Percentiles rank a stretch among this genome's conserved stretches.
Evolutionary conservation across 2,113 vertebrate genomes (phyloP).

Genomic region (Dipodomys spectabilis): DNA sequence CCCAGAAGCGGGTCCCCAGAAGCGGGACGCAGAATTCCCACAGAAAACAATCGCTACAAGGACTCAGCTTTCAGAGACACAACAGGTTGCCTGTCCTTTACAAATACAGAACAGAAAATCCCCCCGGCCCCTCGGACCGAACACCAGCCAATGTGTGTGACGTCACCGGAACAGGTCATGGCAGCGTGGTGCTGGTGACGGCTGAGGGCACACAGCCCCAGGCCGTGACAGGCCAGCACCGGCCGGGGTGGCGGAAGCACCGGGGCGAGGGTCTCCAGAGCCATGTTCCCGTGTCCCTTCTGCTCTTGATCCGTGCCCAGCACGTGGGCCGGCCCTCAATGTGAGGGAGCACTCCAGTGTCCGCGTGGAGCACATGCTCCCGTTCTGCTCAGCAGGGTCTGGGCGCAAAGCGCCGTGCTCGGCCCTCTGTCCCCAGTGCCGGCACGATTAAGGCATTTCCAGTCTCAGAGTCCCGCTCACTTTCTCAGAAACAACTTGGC

Average conservation of each 20-base stretch:
- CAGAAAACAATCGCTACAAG: conserved; percentile 66
- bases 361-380: conserved; percentile 44
- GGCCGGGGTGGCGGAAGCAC: not conserved
- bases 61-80: conserved; percentile 75
- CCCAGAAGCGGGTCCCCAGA: conserved; percentile 73
- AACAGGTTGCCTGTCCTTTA: conserved; percentile 83
- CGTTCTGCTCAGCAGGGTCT: conserved; percentile 17
- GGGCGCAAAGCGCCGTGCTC: not conserved
- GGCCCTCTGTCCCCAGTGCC: conserved; percentile 61
- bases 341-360: conserved; percentile 85
- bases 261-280: conserved; percentile 59
- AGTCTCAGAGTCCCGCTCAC: conserved; percentile 82
- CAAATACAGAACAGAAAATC: conserved; percentile 85
- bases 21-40: conserved; percentile 61
- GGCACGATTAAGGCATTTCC: conserved; percentile 88
- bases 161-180: conserved; percentile 91
- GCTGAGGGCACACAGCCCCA: conserved; percentile 48
- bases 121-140: conserved; percentile 78
- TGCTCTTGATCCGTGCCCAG: conserved; percentile 56
- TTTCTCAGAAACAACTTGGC: conserved; percentile 96
- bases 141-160: conserved; percentile 74
- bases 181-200: conserved; percentile 87
- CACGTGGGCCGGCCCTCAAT: conserved; percentile 84
- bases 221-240: not conserved
- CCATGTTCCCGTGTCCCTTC: conserved; percentile 11